Conservation (phyloP, 2,888 invertebrate genomes). For the Hypselothyrea guttata region DNA sequence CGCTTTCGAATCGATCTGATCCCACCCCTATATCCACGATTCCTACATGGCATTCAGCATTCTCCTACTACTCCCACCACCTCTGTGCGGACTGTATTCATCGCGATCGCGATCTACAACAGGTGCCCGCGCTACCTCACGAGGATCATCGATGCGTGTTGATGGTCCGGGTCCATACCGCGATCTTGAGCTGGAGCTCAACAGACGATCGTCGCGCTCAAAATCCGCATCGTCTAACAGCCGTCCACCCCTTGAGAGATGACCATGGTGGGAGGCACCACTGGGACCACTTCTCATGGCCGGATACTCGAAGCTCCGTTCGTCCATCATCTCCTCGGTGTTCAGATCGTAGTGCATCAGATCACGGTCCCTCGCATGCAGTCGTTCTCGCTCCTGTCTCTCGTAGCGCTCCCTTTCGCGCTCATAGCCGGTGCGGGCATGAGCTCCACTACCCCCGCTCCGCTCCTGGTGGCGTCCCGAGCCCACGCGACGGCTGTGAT, state of each 20-base stretch:
- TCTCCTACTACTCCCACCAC: conserved; percentile 83
- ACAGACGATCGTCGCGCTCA: conserved; percentile 79
- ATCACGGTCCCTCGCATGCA: conserved; percentile 82
- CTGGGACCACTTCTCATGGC: conserved; percentile 75
- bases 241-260: conserved; percentile 73
- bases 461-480: conserved; percentile 79
- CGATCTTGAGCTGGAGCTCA: conserved; percentile 57
- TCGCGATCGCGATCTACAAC: conserved; percentile 82
- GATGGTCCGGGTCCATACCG: conserved; percentile 69
- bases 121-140: conserved; percentile 79
- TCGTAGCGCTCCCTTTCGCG: conserved; percentile 76
- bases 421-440: conserved; percentile 62
- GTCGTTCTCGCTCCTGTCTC: conserved; percentile 78
- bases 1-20: conserved; percentile 82
- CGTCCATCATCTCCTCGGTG: conserved; percentile 81
- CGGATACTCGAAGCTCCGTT: conserved; percentile 81
- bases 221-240: conserved; percentile 80
- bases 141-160: conserved; percentile 74
- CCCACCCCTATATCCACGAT: conserved; percentile 83
- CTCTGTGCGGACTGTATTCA: conserved; percentile 83
- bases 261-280: conserved; percentile 73
- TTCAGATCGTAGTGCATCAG: conserved; percentile 82
- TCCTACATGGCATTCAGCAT: conserved; percentile 83
- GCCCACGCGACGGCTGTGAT: conserved; percentile 80
- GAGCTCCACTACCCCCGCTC: conserved; percentile 69